Percentiles rank a stretch among this genome's conserved stretches.
Conservation (phyloP, 2,797 vertebrate species). For the Meriones psammophilus region DNA sequence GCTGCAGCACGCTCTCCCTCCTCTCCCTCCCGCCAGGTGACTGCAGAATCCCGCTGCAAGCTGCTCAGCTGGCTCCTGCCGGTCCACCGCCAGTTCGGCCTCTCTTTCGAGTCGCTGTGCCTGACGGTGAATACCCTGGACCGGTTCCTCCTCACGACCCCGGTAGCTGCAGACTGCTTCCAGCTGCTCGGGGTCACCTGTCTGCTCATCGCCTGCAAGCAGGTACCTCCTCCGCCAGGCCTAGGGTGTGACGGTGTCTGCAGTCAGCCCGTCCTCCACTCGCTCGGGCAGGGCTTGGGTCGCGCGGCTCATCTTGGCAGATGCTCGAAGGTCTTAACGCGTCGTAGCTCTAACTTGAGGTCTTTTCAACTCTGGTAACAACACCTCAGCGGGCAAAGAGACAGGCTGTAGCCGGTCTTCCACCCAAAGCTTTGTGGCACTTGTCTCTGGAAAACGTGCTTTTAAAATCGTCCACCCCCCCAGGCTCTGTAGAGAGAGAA, state of each 20-base stretch:
- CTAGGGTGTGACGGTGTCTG: not conserved
- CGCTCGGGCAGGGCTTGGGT: not conserved
- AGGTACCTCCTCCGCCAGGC: slow-evolving; percentile 87
- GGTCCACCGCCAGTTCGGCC: slow-evolving; percentile 91
- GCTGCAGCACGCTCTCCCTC: not conserved
- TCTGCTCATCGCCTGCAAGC: slow-evolving; percentile 95
- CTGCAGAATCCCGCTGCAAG: slow-evolving; percentile 93
- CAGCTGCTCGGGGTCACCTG: slow-evolving; percentile 95
- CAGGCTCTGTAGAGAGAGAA: not conserved
- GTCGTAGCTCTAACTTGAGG: not conserved
- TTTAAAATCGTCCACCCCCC: not conserved
- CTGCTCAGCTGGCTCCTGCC: slow-evolving; percentile 97
- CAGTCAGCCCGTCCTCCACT: not conserved
- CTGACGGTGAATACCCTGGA: slow-evolving; percentile 95
- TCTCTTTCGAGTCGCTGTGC: slow-evolving; percentile 96
- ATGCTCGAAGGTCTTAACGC: not conserved
- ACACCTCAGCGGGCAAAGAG: not conserved
- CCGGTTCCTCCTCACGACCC: slow-evolving; percentile 94
- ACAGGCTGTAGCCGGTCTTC: not conserved
- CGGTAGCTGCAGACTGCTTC: slow-evolving; percentile 96
- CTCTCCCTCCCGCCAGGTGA: slow-evolving; percentile 88
- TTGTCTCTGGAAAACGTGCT: no score
- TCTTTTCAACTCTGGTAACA: not conserved
- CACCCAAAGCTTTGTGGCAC: not conserved
- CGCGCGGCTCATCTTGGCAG: not conserved